Percentiles rank a stretch among this genome's conserved stretches.
These are phyloP conservation scores for Chironomus tentans DNA, from an alignment of 2,888 invertebrate species.

Conservation along the genomic window DNA sequence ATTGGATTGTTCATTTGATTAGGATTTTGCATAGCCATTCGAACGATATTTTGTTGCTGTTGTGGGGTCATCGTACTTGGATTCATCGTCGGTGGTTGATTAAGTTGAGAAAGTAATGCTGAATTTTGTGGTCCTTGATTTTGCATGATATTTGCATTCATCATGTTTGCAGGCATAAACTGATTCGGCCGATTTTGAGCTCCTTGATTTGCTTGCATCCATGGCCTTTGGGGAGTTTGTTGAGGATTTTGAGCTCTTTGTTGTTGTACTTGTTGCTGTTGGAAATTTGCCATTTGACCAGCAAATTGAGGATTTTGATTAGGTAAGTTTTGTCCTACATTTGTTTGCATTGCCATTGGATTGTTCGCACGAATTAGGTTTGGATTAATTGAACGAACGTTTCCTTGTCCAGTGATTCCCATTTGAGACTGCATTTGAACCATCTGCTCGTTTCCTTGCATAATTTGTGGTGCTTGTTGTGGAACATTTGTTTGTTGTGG, in stretches of 20 bases:
- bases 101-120: conserved; percentile 52
- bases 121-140: conserved; percentile 36
- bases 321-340: conserved; percentile 13
- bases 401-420: background rate
- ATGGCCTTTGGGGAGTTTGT: conserved; percentile 34
- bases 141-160: conserved; percentile 25
- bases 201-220: conserved; percentile 36
- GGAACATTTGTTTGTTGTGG: conserved; percentile 19
- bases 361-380: conserved; percentile 13
- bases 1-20: background rate
- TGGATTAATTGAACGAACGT: conserved; percentile 4
- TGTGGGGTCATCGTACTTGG: conserved; percentile 20
- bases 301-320: background rate
- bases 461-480: conserved; percentile 23
- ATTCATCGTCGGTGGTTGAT: conserved; percentile 32
- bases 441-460: conserved; percentile 27
- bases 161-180: conserved; percentile 31
- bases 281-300: background rate
- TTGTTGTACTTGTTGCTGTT: conserved; percentile 11
- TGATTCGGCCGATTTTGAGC: conserved; percentile 36
- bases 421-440: conserved; percentile 17
- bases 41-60: conserved; percentile 30
- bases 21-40: conserved; percentile 8
- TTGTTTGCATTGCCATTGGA: conserved; percentile 31
- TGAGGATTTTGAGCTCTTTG: conserved; percentile 29